phyloP scores from a whole-genome alignment of 2,888 invertebrate genomes.

The Erebia aethiops region DNA sequence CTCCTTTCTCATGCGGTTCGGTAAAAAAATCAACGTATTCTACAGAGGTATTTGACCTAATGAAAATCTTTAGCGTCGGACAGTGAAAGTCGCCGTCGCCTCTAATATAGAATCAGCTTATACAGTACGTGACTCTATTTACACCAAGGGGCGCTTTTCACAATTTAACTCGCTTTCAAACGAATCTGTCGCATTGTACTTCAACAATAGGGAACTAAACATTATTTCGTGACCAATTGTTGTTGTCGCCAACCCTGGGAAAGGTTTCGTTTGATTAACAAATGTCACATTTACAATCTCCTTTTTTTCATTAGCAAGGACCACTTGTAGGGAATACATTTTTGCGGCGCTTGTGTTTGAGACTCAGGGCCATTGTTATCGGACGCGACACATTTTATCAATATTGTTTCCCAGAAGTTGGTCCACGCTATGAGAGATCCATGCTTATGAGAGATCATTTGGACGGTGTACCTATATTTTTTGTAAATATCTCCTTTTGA shows the following conservation, averaged over 20 bases:
- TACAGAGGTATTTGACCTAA: constrained; percentile 19
- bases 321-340: no score
- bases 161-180: constrained; percentile 66
- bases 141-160: constrained; percentile 63
- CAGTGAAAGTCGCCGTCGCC: constrained; percentile 47
- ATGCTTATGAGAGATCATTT: no score
- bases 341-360: no score
- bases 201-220: constrained; percentile 42
- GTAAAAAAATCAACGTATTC: not conserved
- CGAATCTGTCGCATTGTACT: constrained; percentile 65
- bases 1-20: not conserved
- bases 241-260: not conserved
- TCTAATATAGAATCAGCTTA: constrained; percentile 61
- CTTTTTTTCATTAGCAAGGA: not conserved
- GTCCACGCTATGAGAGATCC: no score
- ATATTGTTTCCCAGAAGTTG: no score
- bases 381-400: no score
- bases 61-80: constrained; percentile 25
- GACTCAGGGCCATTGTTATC: no score
- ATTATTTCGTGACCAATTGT: constrained; percentile 34
- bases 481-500: no score
- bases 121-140: constrained; percentile 77
- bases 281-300: not conserved
- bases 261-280: constrained; percentile 2
- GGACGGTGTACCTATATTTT: no score